Conservation (phyloP, 2,888 invertebrate genomes). For the Andricus quercusramuli region DNA sequence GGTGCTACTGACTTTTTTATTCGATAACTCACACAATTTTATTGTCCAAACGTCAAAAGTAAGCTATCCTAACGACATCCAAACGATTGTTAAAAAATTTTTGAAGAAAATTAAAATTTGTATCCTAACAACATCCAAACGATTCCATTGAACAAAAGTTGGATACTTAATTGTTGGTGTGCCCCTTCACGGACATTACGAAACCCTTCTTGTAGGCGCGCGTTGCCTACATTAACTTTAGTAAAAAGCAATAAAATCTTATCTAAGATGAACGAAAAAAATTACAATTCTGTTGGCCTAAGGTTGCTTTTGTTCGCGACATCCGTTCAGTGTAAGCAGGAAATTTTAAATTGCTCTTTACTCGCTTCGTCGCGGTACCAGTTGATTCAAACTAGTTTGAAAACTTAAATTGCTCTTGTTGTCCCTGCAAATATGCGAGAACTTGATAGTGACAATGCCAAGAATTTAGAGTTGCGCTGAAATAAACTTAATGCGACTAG, state of each 20-base stretch:
- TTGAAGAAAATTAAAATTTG: no score
- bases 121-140: no score
- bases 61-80: no score
- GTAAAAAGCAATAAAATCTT: background rate
- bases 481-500: conserved; percentile 8
- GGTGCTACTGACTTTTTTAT: no score
- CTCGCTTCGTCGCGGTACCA: conserved; percentile 31
- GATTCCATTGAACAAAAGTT: no score
- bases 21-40: no score
- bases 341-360: conserved; percentile 38
- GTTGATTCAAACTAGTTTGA: conserved; percentile 56
- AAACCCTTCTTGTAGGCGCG: no score
- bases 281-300: background rate
- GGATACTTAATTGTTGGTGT: no score
- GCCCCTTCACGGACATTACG: no score
- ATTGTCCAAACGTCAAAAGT: no score
- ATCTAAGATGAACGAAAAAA: no score
- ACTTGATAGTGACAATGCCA: conserved; percentile 32
- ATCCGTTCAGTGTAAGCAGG: conserved; percentile 26
- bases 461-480: conserved; percentile 17
- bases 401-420: conserved; percentile 60
- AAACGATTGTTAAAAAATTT: no score
- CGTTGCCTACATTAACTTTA: background rate
- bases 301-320: conserved; percentile 19
- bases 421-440: conserved; percentile 34